A percentile compares a stretch with the other conserved stretches of the same genome.
phyloP scores from a whole-genome alignment of 2,113 vertebrate species.

The Cygnus atratus region DNA sequence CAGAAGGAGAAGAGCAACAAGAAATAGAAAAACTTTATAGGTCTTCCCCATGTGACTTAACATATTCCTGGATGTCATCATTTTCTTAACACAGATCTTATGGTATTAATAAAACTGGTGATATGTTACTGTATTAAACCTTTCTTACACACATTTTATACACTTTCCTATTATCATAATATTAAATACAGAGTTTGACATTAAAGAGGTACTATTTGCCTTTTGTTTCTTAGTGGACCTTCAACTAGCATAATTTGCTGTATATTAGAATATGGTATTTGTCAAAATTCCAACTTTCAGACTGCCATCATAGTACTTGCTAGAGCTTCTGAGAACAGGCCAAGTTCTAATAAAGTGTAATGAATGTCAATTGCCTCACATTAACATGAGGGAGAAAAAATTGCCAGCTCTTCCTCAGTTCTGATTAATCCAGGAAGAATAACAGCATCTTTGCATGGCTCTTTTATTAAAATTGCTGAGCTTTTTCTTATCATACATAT shows the following conservation, averaged over 20 bases:
- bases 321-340: not conserved
- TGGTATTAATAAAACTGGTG: not conserved
- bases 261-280: not conserved
- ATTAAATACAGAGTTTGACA: not conserved
- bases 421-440: not conserved
- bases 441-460: not conserved
- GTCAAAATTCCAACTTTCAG: not conserved
- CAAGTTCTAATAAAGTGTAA: not conserved
- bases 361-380: fast-evolving
- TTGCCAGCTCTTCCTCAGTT: not conserved
- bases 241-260: not conserved
- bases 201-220: not conserved
- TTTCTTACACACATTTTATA: not conserved
- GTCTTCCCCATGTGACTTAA: not conserved
- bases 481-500: not conserved
- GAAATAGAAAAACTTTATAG: not conserved
- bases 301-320: not conserved
- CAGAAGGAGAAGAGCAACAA: not conserved
- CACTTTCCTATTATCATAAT: not conserved
- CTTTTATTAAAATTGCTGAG: not conserved
- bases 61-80: not conserved
- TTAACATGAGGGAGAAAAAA: not conserved
- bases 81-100: not conserved
- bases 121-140: not conserved
- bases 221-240: not conserved